These are phyloP conservation scores for Ailuropoda melanoleuca DNA, from an alignment of 2,113 vertebrate genomes.

Conservation along the genomic window DNA sequence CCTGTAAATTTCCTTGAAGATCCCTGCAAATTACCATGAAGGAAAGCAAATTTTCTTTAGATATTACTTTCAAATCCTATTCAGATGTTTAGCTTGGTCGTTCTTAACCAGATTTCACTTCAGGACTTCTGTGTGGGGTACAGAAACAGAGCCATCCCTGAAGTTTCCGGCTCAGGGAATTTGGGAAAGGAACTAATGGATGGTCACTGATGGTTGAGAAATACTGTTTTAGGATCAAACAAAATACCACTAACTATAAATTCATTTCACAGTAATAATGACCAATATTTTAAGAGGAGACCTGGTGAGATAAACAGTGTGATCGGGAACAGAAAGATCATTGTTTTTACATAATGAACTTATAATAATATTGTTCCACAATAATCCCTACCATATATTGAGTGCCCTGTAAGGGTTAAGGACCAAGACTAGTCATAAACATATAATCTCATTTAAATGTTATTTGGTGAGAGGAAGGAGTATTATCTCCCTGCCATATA, in stretches of 20 bases:
- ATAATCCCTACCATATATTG: neutral
- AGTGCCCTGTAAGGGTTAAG: neutral
- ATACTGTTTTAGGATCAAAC: neutral
- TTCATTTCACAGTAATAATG: neutral
- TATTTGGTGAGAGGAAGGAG: neutral
- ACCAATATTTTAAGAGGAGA: neutral
- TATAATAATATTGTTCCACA: neutral
- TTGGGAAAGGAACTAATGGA: neutral
- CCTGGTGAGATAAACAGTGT: neutral
- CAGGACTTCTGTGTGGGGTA: accelerated
- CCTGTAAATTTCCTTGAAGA: neutral
- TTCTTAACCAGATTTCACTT: neutral
- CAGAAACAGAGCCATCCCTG: neutral
- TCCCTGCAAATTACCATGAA: neutral
- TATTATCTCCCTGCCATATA: neutral
- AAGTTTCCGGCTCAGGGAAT: neutral
- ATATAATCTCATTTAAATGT: neutral
- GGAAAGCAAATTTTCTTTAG: neutral
- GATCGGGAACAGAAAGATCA: neutral
- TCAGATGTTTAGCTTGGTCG: neutral
- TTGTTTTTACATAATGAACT: neutral
- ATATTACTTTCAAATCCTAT: neutral
- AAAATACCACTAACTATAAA: neutral
- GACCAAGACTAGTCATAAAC: neutral
- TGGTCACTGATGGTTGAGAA: neutral